phyloP scores from a whole-genome alignment of 2,888 invertebrate species.

The Acleris emargana region DNA sequence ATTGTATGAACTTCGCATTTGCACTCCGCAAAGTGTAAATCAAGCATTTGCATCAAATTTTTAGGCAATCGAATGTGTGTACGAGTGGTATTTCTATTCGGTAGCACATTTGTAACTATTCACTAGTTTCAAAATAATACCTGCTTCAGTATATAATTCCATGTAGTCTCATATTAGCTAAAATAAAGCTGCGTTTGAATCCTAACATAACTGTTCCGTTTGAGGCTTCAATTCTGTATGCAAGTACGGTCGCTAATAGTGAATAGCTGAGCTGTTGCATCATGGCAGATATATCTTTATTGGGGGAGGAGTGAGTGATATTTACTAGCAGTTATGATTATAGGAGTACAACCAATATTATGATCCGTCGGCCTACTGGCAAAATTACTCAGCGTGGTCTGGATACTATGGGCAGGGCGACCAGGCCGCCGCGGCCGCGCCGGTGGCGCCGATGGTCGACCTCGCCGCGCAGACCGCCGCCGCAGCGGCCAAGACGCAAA shows the following conservation, averaged over 20 bases:
- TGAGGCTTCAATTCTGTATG: conserved; percentile 25
- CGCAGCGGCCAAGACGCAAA: conserved; percentile 64
- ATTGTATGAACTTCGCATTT: too few species aligned
- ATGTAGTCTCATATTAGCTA: conserved; percentile 16
- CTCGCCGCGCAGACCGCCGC: conserved; percentile 61
- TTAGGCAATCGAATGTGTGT: too few species aligned
- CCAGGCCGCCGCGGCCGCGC: conserved; percentile 67
- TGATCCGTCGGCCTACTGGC: conserved; percentile 94
- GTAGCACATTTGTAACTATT: too few species aligned
- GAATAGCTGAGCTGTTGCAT: conserved; percentile 20
- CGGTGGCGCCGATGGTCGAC: conserved; percentile 52
- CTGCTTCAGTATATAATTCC: neutral
- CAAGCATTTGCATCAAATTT: too few species aligned
- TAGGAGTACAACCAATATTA: conserved; percentile 90
- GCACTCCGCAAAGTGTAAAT: too few species aligned
- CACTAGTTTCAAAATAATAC: neutral
- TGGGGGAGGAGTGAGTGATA: conserved; percentile 31
- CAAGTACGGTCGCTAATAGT: conserved; percentile 25
- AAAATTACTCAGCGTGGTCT: conserved; percentile 92
- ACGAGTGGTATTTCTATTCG: too few species aligned
- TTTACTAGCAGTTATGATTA: conserved; percentile 59
- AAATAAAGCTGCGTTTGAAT: conserved; percentile 16
- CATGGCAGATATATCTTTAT: conserved; percentile 4
- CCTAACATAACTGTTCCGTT: conserved; percentile 35
- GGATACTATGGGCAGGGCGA: conserved; percentile 89